Base-by-base conservation (phyloP, 2,888 invertebrate species). In the Auanema freiburgensis region DNA sequence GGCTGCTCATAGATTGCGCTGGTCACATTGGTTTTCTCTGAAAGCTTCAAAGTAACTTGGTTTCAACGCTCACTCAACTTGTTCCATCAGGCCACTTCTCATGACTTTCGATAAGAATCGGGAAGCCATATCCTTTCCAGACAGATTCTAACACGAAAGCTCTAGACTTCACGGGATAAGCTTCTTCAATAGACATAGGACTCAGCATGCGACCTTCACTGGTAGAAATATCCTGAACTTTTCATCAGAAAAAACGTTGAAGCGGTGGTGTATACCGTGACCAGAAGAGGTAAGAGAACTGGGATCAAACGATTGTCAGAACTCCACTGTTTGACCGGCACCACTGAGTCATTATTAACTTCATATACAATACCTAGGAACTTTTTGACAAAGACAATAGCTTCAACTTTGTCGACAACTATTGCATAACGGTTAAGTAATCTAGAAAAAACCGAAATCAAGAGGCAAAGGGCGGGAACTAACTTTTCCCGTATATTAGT, bases 391-490 rank as follows among this genome's bases (percentile, higher is more conserved):
- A 65, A 66, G 0, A 63, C 74, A 14, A 77, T 44, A 18, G 40
- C 55, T 21, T 57, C 10, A 62, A 58, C 16, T 56, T 49, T 1
- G 33, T 52, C 42, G 33, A 53, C 57, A 33, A 71, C 71, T 46
- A 77, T 76, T n/a, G 72, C 75, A 57, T 64, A 72, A 10, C 77
- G 71, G 14, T 57, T 63, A 49, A 70, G 50, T 53, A 65, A 43
- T 21, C 69, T 65, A 53, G n/a, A 18, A n/a, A n/a, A 24, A 50
- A 42, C n/a, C 46, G 44, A 44, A 18, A 16, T 57, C 14, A 14
- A 49, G n/a, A 46, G 14, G 14, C 4, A 24, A 54, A 43, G 10
- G 42, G 18, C 10, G 14, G 10, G 14, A 14, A 46, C 14, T 18
- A 24, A 57, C 25, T 23, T 52, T n/a, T 72, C 66, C 12, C 49